phyloP scores from a whole-genome alignment of 2,113 vertebrate species.

The Canis aureus region DNA sequence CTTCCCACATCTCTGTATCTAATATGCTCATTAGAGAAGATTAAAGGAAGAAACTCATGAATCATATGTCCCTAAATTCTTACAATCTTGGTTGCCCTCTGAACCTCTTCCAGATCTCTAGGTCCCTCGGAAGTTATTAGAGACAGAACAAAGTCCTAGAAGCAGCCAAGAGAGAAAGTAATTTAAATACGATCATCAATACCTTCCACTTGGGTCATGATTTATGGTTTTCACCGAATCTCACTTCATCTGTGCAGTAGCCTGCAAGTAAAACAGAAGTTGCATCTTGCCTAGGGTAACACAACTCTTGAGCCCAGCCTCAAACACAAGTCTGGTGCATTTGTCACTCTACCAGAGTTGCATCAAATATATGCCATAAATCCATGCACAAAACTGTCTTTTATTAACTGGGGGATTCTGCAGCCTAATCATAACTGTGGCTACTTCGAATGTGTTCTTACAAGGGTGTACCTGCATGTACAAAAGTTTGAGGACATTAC shows the following conservation, averaged over 20 bases:
- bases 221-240: slow-evolving; percentile 11
- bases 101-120: slow-evolving; percentile 46
- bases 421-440: neutral
- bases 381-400: neutral
- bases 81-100: slow-evolving; percentile 50
- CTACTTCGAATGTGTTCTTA: neutral
- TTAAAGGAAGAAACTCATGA: slow-evolving; percentile 4
- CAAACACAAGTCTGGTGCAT: neutral
- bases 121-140: slow-evolving; percentile 19
- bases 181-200: neutral
- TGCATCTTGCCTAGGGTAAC: neutral
- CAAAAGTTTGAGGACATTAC: neutral
- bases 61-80: slow-evolving; percentile 43
- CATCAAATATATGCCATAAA: neutral
- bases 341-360: neutral
- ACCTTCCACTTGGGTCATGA: neutral
- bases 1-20: neutral
- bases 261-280: neutral
- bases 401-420: neutral
- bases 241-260: neutral
- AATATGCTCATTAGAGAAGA: neutral
- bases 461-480: neutral
- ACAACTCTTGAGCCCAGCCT: neutral
- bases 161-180: neutral
- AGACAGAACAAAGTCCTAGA: slow-evolving; percentile 52